Evolutionary conservation across 2,113 vertebrate genomes (phyloP), one percentile per base, ranked within the genome.

Genomic region (Sinocyclocheilus maitianheensis): DNA sequence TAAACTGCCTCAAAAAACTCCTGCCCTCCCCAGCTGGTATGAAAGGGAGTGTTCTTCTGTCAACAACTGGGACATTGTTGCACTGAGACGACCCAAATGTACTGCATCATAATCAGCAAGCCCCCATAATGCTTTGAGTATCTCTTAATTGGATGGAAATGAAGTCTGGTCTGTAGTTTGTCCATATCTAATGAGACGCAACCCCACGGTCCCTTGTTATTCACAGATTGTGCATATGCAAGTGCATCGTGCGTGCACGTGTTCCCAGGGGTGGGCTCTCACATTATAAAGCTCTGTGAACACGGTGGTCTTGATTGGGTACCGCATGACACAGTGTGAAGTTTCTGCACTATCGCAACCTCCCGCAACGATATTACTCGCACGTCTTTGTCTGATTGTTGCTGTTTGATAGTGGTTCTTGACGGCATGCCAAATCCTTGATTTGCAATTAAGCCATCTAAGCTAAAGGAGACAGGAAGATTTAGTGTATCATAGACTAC

Each of bases 131-230:
- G 63, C 76, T 84, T 72, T 37, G 77, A 86, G 81, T 84, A 80
- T 85, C 75, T 88, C 71, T 81, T 86, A 89, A 89, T 88, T 89
- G 87, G 76, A 90, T 83, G 34, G 71, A 91, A 89, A 83, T 77
- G 84, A 86, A 87, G 86, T 87, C 82, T 87, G 75, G 82, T 60
- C 76, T 86, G 88, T 69, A 84, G 67, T 84, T 83, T 80, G 81
- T 81, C 55, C 81, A 84, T 86, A 74, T 81, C 34, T 79, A 86
- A 86, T 86, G 85, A 86, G 85, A 71, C 77, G 24, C 63, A 65
- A 79, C 62, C 84, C 60, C 79, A 65, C 60, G 37, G 79, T 81
- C 79, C 9, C 65, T 83, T 55, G 81, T 83, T 83, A 71, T 83
- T 71, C 65, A 71, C 46, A 72, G 81, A 55, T 83, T 83, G 24